Base-by-base conservation (phyloP, 1,140 invertebrate species). In the Globodera ellingtonae region DNA sequence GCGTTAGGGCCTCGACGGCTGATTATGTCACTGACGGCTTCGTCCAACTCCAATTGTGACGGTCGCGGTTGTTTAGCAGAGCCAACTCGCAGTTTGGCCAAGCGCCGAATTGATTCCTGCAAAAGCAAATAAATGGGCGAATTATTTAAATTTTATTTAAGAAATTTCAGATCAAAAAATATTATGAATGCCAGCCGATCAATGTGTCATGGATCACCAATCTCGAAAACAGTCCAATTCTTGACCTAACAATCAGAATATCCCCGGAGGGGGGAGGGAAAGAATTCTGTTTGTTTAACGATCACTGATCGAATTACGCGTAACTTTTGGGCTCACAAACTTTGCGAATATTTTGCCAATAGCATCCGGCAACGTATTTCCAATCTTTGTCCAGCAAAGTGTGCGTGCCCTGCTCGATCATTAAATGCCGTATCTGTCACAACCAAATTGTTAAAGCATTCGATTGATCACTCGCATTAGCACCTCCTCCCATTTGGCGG, bases 331-430 rank as follows among this genome's bases (percentile, higher is more conserved):
- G 35, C 35, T 35, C 35, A 35, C 66, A 21, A 21, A 77, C 75
- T 46, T 77, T 77, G n/a, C 75, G 75, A 67, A 77, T 77, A 48
- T 77, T 77, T n/a, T 77, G 75, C 75, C 75, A 77, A 77, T 77
- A 77, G 50, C 75, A 77, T 50, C 75, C 69, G 10, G 62, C 62
- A 4, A 69, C 69, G 69, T 77, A 77, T 48, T 77, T 77, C 75
- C 75, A 77, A 47, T 77, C 75, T 67, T 77, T 77, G 69, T 77
- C 75, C 65, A 67, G 9, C 48, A 77, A 67, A 13, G 75, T 77
- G n/a, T 48, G 62, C 9, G 75, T 62, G 6, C 75, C 75, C 15
- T 77, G 65, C 21, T 77, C 62, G 10, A 77, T 70, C 75, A 77
- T 77, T 18, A 67, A 48, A n/a, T 47, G 48, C 13, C 75, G 75